A percentile compares a stretch with the other conserved stretches of the same genome.
Conservation (phyloP, 2,888 invertebrate genomes). For the Trissoscelio sp. region DNA sequence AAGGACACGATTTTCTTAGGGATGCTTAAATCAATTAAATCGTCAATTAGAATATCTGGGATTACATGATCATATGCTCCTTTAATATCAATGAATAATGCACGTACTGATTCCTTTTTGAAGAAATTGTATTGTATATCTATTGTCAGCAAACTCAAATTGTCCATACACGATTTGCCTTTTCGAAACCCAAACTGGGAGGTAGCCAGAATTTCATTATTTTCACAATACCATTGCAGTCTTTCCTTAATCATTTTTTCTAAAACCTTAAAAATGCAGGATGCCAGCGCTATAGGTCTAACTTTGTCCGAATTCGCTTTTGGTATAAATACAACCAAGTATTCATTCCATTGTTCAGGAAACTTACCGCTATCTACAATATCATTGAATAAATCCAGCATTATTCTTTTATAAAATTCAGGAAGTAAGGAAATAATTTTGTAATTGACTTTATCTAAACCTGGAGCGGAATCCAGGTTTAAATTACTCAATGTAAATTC, state of each 20-base stretch:
- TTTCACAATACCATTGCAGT: constrained; percentile 47
- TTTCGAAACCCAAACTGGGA: constrained; percentile 62
- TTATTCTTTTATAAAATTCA: constrained; percentile 35
- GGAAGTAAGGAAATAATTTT: constrained; percentile 21
- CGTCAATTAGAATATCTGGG: constrained; percentile 43
- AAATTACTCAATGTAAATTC: constrained; percentile 15
- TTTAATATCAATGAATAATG: constrained; percentile 53
- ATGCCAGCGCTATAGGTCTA: constrained; percentile 52
- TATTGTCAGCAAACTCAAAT: constrained; percentile 38
- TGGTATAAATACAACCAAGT: constrained; percentile 55
- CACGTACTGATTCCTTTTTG: constrained; percentile 28
- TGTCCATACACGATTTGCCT: constrained; percentile 51
- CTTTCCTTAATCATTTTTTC: constrained; percentile 50
- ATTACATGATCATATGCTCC: constrained; percentile 60
- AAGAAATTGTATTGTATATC: constrained; percentile 41
- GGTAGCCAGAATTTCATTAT: constrained; percentile 7
- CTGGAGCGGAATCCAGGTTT: constrained; percentile 39
- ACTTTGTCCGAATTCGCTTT: constrained; percentile 47
- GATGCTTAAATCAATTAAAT: constrained; percentile 26
- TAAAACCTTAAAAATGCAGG: constrained; percentile 40
- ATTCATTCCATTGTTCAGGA: constrained; percentile 55
- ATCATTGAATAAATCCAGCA: constrained; percentile 47
- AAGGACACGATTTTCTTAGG: constrained; percentile 43
- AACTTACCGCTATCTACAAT: constrained; percentile 17
- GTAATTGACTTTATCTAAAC: constrained; percentile 48